phyloP scores from a whole-genome alignment of 2,797 vertebrate species.

The Sebastes taczanowskii region DNA sequence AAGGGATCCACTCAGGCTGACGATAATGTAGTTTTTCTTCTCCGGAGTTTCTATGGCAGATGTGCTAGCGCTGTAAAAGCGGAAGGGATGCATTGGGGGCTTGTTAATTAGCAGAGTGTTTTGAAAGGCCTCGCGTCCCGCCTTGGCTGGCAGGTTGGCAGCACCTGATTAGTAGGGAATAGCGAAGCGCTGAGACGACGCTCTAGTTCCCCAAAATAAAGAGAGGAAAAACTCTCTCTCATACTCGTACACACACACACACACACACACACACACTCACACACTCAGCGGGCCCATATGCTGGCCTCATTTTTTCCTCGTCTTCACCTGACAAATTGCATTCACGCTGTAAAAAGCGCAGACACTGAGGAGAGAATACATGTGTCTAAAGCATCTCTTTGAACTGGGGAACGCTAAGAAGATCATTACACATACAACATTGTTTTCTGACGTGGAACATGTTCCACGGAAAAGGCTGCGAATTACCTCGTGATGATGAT shows the following conservation, averaged over 20 bases:
- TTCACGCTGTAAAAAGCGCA: constrained; percentile 55
- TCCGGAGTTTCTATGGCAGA: constrained; percentile 75
- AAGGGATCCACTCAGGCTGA: constrained; percentile 71
- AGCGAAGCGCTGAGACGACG: constrained; percentile 69
- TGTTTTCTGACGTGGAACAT: constrained; percentile 60
- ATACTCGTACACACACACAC: not conserved
- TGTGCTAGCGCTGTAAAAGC: constrained; percentile 69
- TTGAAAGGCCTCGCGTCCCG: constrained; percentile 76
- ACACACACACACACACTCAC: constrained; percentile 3
- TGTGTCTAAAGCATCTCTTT: constrained; percentile 70
- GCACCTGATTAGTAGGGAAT: constrained; percentile 82
- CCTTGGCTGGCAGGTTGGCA: constrained; percentile 85
- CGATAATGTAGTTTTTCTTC: constrained; percentile 76
- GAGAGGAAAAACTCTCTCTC: constrained; percentile 49
- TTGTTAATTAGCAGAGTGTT: constrained; percentile 82
- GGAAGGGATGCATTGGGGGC: constrained; percentile 72
- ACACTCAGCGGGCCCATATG: constrained; percentile 56
- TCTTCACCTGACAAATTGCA: constrained; percentile 79
- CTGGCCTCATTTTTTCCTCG: constrained; percentile 68
- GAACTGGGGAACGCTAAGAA: constrained; percentile 62
- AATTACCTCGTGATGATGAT: constrained; percentile 47
- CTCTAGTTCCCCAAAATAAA: constrained; percentile 81
- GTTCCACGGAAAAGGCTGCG: constrained; percentile 35
- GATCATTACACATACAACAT: constrained; percentile 65
- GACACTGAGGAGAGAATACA: constrained; percentile 64